Evolutionary conservation across 1,140 invertebrate genomes (phyloP).

Genomic region (Drosophila melanogaster): Release_6_plus_ISO1_MT NT_033777.3:6561001-6561500

Average conservation of each 20-base stretch:
- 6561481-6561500: conserved; percentile 71
- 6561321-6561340: conserved; percentile 79
- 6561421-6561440: neutral
- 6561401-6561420: conserved; percentile 51
- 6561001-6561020: conserved; percentile 33
- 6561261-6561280: conserved; percentile 21
- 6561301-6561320: conserved; percentile 74
- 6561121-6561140: no score
- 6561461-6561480: conserved; percentile 43
- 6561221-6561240: conserved; percentile 8
- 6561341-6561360: conserved; percentile 81
- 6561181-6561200: no score
- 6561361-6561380: conserved; percentile 82
- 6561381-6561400: conserved; percentile 82
- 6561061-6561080: conserved; percentile 44
- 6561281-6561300: conserved; percentile 10
- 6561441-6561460: neutral
- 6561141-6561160: no score
- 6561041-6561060: conserved; percentile 62
- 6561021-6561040: conserved; percentile 58
- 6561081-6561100: neutral
- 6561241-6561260: neutral
- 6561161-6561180: no score
- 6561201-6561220: no score
- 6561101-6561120: neutral